These are phyloP conservation scores for Mastacembelus armatus DNA, from an alignment of 2,797 vertebrate species.

Conservation along the genomic window DNA sequence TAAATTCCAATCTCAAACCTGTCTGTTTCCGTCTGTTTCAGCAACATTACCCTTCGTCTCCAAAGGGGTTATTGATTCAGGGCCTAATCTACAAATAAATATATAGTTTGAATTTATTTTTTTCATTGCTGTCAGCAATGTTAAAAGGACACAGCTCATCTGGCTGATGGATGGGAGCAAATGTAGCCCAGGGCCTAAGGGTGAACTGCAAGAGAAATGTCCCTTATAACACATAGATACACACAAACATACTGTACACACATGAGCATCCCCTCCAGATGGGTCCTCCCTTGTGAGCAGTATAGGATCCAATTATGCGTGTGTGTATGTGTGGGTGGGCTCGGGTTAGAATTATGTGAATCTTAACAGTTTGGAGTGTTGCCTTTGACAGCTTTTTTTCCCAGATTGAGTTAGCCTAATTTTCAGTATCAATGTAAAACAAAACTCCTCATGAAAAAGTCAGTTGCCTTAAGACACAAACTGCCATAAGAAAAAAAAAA, in stretches of 20 bases:
- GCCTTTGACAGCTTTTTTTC: conserved; percentile 31
- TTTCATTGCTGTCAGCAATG: conserved; percentile 75
- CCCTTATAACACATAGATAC: conserved; percentile 65
- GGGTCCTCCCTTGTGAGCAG: conserved; percentile 76
- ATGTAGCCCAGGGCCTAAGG: conserved; percentile 76
- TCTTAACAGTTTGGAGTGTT: conserved; percentile 31
- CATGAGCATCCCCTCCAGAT: conserved; percentile 78
- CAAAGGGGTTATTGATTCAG: conserved; percentile 80
- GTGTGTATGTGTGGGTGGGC: conserved; percentile 21
- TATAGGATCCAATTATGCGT: conserved; percentile 68
- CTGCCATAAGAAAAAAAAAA: conserved; percentile 5
- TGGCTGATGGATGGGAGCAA: conserved; percentile 78
- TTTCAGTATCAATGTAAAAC: conserved; percentile 2
- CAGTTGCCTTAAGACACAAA: neutral
- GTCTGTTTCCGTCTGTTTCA: conserved; percentile 78
- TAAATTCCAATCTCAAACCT: conserved; percentile 75
- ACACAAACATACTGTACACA: conserved; percentile 51
- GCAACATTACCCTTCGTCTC: conserved; percentile 60
- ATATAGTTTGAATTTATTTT: conserved; percentile 73
- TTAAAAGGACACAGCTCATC: conserved; percentile 82
- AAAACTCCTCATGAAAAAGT: conserved; percentile 25
- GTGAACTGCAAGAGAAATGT: conserved; percentile 77
- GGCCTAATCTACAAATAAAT: conserved; percentile 84
- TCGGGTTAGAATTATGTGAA: conserved; percentile 48
- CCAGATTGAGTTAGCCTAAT: conserved; percentile 5